Conservation (phyloP, 1,140 invertebrate species). For the Rhagoletis zephyria region DNA sequence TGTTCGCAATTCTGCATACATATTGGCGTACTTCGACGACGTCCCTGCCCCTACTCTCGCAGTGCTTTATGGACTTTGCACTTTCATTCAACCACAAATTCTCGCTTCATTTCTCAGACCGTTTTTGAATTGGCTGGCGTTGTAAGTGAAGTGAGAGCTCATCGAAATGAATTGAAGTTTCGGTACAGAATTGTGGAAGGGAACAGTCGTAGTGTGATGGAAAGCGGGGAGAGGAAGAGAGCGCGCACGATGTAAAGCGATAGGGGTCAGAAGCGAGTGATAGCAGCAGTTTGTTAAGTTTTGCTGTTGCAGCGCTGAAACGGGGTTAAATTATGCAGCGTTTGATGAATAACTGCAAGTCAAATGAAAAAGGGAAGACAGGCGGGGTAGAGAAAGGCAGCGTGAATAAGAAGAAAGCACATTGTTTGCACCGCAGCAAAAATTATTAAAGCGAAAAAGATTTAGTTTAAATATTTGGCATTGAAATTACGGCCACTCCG, state of each 20-base stretch:
- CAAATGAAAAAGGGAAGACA: not conserved
- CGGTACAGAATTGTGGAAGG: not conserved
- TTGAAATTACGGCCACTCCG: slow-evolving; percentile 39
- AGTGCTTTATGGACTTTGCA: not conserved
- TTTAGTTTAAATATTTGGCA: slow-evolving; percentile 50
- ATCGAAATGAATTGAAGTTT: slow-evolving; percentile 52
- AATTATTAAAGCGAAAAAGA: slow-evolving; percentile 49
- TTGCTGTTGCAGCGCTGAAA: not conserved
- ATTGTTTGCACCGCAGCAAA: not conserved
- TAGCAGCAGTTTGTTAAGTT: not conserved
- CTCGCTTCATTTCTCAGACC: not conserved
- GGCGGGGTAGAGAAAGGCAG: not conserved
- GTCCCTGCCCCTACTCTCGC: not conserved
- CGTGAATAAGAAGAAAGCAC: too few relatives aligned
- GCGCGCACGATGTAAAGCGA: not conserved
- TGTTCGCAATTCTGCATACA: not conserved
- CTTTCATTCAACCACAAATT: slow-evolving; percentile 45
- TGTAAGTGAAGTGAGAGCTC: slow-evolving; percentile 45
- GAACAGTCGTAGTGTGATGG: not conserved
- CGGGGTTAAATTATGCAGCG: slow-evolving; percentile 36
- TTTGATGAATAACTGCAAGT: not conserved
- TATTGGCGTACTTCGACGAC: not conserved
- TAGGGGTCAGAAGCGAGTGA: not conserved
- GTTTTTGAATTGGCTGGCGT: slow-evolving; percentile 11
- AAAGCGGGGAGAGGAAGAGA: not conserved